Base-by-base conservation (phyloP, 2,797 vertebrate species). In the Loriculus beryllinus region DNA sequence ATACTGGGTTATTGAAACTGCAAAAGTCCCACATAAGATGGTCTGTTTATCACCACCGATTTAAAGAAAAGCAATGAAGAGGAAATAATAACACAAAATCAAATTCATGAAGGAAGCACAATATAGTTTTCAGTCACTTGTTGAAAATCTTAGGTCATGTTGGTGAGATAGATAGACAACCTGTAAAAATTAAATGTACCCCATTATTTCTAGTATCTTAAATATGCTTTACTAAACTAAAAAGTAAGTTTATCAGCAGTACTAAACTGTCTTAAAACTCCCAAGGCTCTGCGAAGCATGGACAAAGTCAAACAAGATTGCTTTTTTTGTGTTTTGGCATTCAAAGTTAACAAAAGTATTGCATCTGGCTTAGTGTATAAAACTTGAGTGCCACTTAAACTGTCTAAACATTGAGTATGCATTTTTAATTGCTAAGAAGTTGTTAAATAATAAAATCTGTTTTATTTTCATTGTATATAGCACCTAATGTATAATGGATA, bases 401-500 rank as follows among this genome's bases (percentile, higher is more conserved):
- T 75, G 12, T 45, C 76, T 25, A 40, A 90, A 74, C 3, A 35
- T 10, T 0, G 0, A 88, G 11, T 42, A 43, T 88, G 19, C n/a
- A 79, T 93, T 88, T 95, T 94, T 92, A 92, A 93, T 63, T 25
- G 37, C 47, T 37, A 54, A 62, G 35, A 59, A 82, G 39, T 29
- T 72, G 39, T 72, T 88, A 88, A 93, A 86, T 76, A 92, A 54
- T 79, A 76, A 88, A 92, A 56, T 8, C 29, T 37, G 9, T 1
- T 76, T 65, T 86, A 47, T 68, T 94, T 88, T 69, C 2, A 0
- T 76, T 67, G 17, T 63, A 7, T 56, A 28, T 42, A 19, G 39
- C n/a, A 76, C 47, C 29, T 84, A 82, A 83, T 70, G 31, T 78
- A 69, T 88, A 86, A 84, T 47, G 6, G 62, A 84, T 81, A 62